Evolutionary conservation across 2,888 invertebrate genomes (phyloP).

Genomic region (Cheiracanthium punctorium): DNA sequence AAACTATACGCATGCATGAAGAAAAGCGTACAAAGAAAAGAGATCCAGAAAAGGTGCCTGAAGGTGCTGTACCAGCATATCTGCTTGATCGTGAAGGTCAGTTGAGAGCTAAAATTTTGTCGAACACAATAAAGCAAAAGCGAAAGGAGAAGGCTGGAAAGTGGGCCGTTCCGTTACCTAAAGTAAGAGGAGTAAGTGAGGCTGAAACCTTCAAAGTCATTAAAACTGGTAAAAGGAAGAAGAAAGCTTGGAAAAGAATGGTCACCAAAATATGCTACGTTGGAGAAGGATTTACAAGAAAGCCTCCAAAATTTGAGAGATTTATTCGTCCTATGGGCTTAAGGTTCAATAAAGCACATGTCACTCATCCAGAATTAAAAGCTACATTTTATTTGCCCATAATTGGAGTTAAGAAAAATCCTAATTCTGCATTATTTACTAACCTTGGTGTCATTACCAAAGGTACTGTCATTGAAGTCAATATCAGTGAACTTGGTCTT

Average conservation of each 20-base stretch:
- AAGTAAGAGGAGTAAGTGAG: constrained; percentile 96
- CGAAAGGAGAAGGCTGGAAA: constrained; percentile 99
- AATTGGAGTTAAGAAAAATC: constrained; percentile 99
- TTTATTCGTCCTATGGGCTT: constrained; percentile 98
- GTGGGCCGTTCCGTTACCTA: constrained; percentile 99
- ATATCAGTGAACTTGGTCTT: constrained; percentile 97
- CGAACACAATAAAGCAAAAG: constrained; percentile 99
- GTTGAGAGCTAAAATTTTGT: constrained; percentile 93
- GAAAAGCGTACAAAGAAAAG: constrained; percentile 92
- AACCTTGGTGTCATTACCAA: constrained; percentile 98
- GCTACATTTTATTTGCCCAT: constrained; percentile 98
- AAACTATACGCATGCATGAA: constrained; percentile 97
- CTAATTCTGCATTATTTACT: constrained; percentile 97
- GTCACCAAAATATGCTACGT: constrained; percentile 99
- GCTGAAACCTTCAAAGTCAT: constrained; percentile 97
- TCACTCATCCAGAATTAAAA: constrained; percentile 98
- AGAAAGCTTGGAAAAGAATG: constrained; percentile 99
- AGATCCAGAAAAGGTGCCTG: constrained; percentile 85
- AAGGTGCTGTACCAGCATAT: constrained; percentile 96
- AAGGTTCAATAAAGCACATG: constrained; percentile 97
- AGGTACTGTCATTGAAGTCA: constrained; percentile 97
- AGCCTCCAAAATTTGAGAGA: constrained; percentile 98
- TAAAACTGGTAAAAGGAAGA: constrained; percentile 90
- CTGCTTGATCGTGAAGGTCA: constrained; percentile 97
- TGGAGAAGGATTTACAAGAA: constrained; percentile 97